These are phyloP conservation scores for Fopius arisanus DNA, from an alignment of 1,140 invertebrate genomes.

Conservation along the genomic window DNA sequence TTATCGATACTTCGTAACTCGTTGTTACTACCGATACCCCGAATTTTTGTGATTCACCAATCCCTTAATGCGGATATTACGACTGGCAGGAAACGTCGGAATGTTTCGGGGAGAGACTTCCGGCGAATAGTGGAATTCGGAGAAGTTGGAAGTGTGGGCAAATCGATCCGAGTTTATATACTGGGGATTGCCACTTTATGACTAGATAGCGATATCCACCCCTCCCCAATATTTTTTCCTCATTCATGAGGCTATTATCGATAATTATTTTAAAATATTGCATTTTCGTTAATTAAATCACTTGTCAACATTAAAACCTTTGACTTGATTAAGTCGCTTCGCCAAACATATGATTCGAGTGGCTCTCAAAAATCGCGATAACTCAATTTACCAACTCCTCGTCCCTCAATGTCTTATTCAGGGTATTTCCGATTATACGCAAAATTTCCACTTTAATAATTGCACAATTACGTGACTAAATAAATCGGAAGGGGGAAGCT, in stretches of 20 bases:
- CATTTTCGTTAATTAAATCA: slow-evolving; percentile 26
- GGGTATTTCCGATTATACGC: neutral
- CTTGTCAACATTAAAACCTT: neutral
- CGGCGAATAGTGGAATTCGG: neutral
- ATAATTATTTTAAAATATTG: too few relatives aligned
- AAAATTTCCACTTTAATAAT: neutral
- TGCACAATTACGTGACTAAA: neutral
- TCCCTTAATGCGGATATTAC: neutral
- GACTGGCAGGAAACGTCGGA: neutral
- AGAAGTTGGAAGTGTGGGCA: neutral
- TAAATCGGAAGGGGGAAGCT: too few relatives aligned
- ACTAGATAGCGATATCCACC: neutral
- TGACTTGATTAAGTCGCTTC: slow-evolving; percentile 20
- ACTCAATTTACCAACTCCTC: slow-evolving; percentile 1
- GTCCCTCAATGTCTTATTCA: neutral
- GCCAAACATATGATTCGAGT: slow-evolving; percentile 20
- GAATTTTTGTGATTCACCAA: neutral
- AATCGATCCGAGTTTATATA: neutral
- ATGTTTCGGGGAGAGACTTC: neutral
- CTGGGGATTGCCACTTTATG: slow-evolving; percentile 23
- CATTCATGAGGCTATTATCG: too few relatives aligned
- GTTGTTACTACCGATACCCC: neutral
- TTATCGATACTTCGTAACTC: neutral
- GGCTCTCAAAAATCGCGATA: slow-evolving; percentile 10
- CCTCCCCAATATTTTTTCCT: neutral